A percentile compares a stretch with the other conserved stretches of the same genome.
phyloP scores from a whole-genome alignment of 2,113 vertebrate species.

The Erpornis zantholeuca region DNA sequence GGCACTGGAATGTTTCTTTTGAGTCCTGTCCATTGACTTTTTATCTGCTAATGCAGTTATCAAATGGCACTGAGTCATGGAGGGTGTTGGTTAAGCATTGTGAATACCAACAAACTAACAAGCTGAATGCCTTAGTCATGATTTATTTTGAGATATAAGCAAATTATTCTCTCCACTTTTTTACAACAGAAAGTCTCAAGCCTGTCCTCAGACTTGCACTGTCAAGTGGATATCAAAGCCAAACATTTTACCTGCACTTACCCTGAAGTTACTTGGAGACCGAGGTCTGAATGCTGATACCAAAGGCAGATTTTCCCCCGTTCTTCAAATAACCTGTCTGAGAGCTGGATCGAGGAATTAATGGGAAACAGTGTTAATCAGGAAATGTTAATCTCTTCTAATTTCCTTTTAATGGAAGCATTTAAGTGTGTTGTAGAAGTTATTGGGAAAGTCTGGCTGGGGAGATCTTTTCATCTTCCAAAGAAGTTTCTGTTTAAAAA shows the following conservation, averaged over 20 bases:
- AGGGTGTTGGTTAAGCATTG: conserved; percentile 35
- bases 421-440: neutral
- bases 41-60: neutral
- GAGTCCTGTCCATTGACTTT: neutral
- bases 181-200: neutral
- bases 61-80: neutral
- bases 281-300: neutral
- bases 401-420: neutral
- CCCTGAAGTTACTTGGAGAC: neutral
- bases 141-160: neutral
- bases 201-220: neutral
- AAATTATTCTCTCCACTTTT: neutral
- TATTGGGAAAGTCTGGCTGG: neutral
- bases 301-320: neutral
- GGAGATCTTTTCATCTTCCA: neutral
- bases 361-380: neutral
- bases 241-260: neutral
- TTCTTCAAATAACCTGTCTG: neutral
- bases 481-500: neutral
- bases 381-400: neutral
- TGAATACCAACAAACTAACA: conserved; percentile 7
- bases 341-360: neutral
- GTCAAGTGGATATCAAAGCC: neutral
- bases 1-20: conserved; percentile 10
- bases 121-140: conserved; percentile 21